Conservation (phyloP, 2,113 vertebrate genomes). For the zebrafish (Danio rerio) region DNA sequence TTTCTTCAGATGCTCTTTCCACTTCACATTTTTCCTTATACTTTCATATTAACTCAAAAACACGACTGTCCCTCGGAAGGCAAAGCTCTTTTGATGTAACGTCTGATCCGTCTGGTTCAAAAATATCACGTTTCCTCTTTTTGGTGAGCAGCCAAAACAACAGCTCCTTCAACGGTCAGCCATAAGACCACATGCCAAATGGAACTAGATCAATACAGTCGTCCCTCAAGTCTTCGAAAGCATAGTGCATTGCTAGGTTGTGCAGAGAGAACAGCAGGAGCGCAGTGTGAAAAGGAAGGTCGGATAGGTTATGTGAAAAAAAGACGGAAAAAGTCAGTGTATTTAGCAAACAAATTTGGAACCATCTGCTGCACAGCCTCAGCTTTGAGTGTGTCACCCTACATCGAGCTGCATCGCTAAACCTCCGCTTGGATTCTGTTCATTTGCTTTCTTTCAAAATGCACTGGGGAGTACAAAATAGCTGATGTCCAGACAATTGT, state of each 20-base stretch:
- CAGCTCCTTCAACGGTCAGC: constrained; percentile 66
- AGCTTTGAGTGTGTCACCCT: constrained; percentile 70
- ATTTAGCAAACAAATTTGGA: constrained; percentile 75
- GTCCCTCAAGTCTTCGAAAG: constrained; percentile 69
- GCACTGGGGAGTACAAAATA: constrained; percentile 69
- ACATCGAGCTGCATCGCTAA: constrained; percentile 69
- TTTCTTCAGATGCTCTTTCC: not conserved
- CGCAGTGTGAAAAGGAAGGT: constrained; percentile 47
- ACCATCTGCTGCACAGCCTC: constrained; percentile 72
- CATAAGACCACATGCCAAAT: constrained; percentile 64
- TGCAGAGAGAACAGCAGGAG: constrained; percentile 58
- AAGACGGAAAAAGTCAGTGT: constrained; percentile 67
- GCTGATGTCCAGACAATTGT: constrained; percentile 73
- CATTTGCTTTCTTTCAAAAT: constrained; percentile 74
- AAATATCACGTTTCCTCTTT: constrained; percentile 63
- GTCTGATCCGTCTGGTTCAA: constrained; percentile 32
- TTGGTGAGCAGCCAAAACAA: constrained; percentile 58
- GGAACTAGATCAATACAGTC: constrained; percentile 73
- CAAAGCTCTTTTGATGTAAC: constrained; percentile 25
- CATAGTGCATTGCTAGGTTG: constrained; percentile 71
- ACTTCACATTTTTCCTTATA: not conserved
- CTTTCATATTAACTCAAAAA: constrained; percentile 20
- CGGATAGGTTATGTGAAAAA: constrained; percentile 43
- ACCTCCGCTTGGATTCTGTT: constrained; percentile 68
- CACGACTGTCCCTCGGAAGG: constrained; percentile 15